phyloP scores from a whole-genome alignment of 2,113 vertebrate species.

The Lepidiolamprologus cunningtoni region DNA sequence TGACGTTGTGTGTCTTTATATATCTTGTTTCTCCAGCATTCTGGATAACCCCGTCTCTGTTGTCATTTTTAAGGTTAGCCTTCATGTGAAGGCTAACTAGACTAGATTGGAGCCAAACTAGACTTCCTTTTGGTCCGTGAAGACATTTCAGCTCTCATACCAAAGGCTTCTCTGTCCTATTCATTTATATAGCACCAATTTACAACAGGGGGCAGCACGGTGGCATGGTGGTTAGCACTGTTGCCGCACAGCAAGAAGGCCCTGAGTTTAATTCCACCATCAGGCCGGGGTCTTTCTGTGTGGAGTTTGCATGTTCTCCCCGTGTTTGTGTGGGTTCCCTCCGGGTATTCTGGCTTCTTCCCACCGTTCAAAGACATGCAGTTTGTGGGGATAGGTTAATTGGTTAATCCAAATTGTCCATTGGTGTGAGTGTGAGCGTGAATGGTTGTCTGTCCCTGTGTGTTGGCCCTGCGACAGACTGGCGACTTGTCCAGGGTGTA shows the following conservation, averaged over 20 bases:
- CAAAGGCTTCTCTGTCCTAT: not conserved
- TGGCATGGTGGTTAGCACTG: not conserved
- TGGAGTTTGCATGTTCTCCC: not conserved
- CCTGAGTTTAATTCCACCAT: not conserved
- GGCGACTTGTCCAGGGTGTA: not conserved
- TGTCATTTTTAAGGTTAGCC: not conserved
- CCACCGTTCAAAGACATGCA: not conserved
- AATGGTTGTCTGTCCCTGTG: not conserved
- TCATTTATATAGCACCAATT: not conserved
- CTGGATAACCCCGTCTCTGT: not conserved
- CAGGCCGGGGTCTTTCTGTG: not conserved
- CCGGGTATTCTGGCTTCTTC: rapidly evolving
- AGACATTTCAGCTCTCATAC: not conserved
- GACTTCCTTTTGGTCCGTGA: not conserved
- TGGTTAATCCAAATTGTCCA: not conserved
- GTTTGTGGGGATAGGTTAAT: not conserved
- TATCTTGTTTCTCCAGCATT: no score
- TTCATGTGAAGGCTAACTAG: not conserved
- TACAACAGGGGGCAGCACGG: not conserved
- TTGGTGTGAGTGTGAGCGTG: rapidly evolving
- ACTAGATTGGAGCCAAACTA: not conserved
- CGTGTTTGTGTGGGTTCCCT: not conserved
- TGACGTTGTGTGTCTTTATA: rapidly evolving
- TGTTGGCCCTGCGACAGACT: not conserved
- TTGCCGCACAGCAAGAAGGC: not conserved